phyloP scores from a whole-genome alignment of 2,113 vertebrate species.

The Bungarus multicinctus region DNA sequence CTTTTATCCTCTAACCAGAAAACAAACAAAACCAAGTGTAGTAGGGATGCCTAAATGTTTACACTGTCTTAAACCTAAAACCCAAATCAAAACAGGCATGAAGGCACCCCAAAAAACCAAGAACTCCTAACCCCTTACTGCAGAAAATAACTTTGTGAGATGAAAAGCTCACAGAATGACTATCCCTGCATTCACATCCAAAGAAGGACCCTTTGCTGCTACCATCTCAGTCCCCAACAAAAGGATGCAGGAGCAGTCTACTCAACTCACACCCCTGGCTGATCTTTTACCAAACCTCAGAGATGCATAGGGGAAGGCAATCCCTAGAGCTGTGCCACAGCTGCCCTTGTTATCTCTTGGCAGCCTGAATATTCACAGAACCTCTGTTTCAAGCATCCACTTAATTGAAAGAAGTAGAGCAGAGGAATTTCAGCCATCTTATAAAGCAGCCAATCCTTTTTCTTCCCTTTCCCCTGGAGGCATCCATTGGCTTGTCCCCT shows the following conservation, averaged over 20 bases:
- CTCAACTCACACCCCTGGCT: neutral
- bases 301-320: neutral
- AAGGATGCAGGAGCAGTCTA: neutral
- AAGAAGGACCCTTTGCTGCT: neutral
- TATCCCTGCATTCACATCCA: neutral
- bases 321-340: neutral
- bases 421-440: conserved; percentile 5
- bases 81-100: neutral
- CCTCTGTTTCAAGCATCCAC: neutral
- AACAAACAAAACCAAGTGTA: conserved; percentile 5
- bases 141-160: neutral
- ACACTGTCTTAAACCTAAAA: neutral
- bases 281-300: neutral
- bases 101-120: neutral
- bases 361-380: neutral
- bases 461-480: neutral
- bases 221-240: neutral
- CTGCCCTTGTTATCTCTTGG: conserved; percentile 17
- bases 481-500: neutral
- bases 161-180: neutral
- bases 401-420: neutral
- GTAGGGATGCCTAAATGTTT: neutral
- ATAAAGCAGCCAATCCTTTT: neutral
- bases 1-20: neutral
- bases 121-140: neutral